Percentiles rank a stretch among this genome's conserved stretches.
Conservation (phyloP, 2,797 vertebrate species). For the Chaetodon trifasciatus region DNA sequence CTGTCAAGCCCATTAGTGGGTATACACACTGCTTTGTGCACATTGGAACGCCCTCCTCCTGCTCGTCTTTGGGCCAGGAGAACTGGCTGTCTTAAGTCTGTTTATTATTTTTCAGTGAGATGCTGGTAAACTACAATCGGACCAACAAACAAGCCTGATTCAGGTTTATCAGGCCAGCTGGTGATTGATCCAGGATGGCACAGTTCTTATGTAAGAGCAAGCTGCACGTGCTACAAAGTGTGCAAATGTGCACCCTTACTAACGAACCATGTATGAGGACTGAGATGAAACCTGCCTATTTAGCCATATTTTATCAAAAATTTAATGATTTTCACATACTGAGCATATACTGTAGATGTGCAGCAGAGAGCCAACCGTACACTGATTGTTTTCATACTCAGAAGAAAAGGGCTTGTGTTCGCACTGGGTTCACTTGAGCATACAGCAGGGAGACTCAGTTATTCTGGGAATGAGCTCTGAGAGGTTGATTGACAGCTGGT, state of each 20-base stretch:
- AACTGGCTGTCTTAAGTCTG: not conserved
- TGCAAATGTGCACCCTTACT: not conserved
- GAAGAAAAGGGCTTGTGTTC: constrained; percentile 27
- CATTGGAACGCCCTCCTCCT: not conserved
- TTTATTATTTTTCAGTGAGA: not conserved
- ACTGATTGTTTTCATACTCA: not conserved
- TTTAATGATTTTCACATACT: not conserved
- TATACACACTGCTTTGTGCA: not conserved
- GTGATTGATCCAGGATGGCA: not conserved
- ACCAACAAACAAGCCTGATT: not conserved
- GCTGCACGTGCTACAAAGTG: not conserved
- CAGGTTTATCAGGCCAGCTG: not conserved
- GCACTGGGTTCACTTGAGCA: not conserved
- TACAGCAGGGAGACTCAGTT: not conserved
- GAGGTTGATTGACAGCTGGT: constrained; percentile 20
- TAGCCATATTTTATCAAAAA: not conserved
- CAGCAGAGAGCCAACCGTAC: not conserved
- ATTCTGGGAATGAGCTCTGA: constrained; percentile 19
- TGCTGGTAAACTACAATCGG: not conserved
- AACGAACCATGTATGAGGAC: not conserved
- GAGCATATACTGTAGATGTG: not conserved
- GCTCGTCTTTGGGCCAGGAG: not conserved
- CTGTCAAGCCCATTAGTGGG: constrained; percentile 30
- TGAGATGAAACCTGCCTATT: not conserved
- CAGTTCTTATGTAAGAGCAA: not conserved